Base-by-base conservation (phyloP, 1,140 invertebrate species). In the Bombus affinis region DNA sequence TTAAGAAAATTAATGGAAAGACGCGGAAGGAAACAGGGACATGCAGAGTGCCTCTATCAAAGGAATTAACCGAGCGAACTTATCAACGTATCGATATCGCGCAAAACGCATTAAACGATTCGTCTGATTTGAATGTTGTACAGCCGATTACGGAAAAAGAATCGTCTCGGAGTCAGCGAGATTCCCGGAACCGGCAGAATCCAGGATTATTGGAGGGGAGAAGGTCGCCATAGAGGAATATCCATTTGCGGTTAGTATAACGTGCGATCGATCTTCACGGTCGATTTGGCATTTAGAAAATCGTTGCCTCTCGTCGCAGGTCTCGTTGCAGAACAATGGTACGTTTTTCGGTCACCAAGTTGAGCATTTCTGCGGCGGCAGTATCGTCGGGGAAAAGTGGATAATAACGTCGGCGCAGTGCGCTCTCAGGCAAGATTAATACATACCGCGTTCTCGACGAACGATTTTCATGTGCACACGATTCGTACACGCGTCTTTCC, bases 211-310 rank as follows among this genome's bases (percentile, higher is more conserved):
- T 62, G 96, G 96, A 47, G 96, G 96, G n/a, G 87, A 88, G 53
- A 81, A 93, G 9, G 93, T 95, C 39, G 92, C 91, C 28, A 96
- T 96, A 59, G 92, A 95, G 35, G 92, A 95, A 66, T 96, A 95
- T 84, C 96, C 96, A 62, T 96, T 95, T 92, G 95, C 96, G 94
- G 94, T 95, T 66, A 96, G 96, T n/a, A 87, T 85, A 83, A 84
- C 70, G 79, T 68, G 59, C 78, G 47, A 72, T 71, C 57, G 82
- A 90, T 87, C 79, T 89, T 89, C 83, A 91, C 76, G 35, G 42
- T 65, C 57, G 78, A 88, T 89, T 90, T 89, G 62, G 44, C 74
- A 57, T 88, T 89, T 83, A 86, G 76, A 85, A 78, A 82, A 92
- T 86, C 42, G 57, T 81, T 86, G 77, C 25, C 32, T 86, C 37